Percentiles rank a stretch among this genome's conserved stretches.
Conservation (phyloP, 2,113 vertebrate species). For the Onychorhynchus coronatus region DNA sequence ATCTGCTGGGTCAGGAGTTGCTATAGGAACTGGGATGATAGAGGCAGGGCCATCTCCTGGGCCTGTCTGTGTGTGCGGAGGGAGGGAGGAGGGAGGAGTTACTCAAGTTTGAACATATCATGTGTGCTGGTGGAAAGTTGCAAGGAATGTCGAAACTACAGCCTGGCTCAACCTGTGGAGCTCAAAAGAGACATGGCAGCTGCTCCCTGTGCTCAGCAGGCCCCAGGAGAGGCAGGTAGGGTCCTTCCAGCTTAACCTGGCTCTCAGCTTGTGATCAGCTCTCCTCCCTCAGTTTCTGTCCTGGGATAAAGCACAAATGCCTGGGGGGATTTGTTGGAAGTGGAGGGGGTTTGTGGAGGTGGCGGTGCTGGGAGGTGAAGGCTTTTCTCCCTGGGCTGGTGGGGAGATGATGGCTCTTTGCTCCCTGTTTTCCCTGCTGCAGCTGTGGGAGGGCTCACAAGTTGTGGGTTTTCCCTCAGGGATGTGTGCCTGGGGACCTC, state of each 20-base stretch:
- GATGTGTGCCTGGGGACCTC: not conserved
- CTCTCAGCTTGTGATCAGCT: not conserved
- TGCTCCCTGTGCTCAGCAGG: not conserved
- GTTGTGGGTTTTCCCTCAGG: fast-evolving
- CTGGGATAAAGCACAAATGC: fast-evolving
- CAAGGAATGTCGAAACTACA: slow-evolving; percentile 55
- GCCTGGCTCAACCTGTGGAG: slow-evolving; percentile 31
- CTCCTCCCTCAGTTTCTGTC: fast-evolving
- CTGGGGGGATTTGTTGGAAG: not conserved
- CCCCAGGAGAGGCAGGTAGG: slow-evolving; percentile 36
- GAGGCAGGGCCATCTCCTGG: slow-evolving; percentile 63
- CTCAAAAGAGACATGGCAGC: not conserved
- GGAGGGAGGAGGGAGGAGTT: slow-evolving; percentile 60
- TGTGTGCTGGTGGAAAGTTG: slow-evolving; percentile 40
- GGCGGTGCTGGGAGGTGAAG: not conserved
- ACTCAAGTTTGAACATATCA: slow-evolving; percentile 53
- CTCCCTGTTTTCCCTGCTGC: fast-evolving
- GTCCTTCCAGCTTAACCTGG: not conserved
- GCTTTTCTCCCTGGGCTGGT: not conserved
- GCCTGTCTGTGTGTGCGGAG: slow-evolving; percentile 11
- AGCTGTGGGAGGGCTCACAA: fast-evolving
- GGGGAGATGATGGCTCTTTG: not conserved
- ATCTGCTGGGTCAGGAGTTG: slow-evolving; percentile 56
- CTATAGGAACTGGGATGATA: slow-evolving; percentile 61
- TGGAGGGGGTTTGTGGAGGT: not conserved